Evolutionary conservation across 2,888 invertebrate species (phyloP).

Genomic region (Cantharis rustica): DNA sequence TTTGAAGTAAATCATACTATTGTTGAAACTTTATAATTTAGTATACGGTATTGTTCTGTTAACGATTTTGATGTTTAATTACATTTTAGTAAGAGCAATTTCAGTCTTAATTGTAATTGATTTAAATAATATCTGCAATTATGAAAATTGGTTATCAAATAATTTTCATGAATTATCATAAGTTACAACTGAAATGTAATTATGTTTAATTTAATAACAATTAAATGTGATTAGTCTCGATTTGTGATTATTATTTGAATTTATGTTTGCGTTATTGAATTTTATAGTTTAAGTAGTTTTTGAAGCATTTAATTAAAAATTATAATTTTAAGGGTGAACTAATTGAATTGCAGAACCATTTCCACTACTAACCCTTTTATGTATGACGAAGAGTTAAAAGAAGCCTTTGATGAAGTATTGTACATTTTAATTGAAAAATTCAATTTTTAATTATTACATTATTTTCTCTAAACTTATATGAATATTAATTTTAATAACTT

Average conservation of each 20-base stretch:
- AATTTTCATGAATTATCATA: neutral
- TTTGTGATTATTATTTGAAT: neutral
- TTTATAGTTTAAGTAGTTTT: neutral
- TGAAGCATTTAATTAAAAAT: neutral
- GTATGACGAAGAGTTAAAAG: neutral
- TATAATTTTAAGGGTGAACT: neutral
- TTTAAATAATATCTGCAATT: neutral
- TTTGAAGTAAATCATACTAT: neutral
- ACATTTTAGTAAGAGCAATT: neutral
- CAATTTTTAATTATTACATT: neutral
- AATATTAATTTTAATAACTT: neutral
- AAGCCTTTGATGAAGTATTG: neutral
- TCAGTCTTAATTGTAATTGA: neutral
- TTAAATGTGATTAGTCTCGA: neutral
- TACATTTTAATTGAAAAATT: neutral
- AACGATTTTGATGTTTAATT: neutral
- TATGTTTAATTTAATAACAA: neutral
- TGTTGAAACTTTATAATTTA: neutral
- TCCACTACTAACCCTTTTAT: neutral
- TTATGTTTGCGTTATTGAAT: neutral
- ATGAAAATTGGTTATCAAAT: neutral
- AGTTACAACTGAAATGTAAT: neutral
- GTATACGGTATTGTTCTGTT: neutral
- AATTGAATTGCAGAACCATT: neutral
- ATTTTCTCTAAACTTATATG: neutral